These are phyloP conservation scores for Sebastes trivittatus DNA, from an alignment of 2,797 vertebrate species.

Conservation along the genomic window DNA sequence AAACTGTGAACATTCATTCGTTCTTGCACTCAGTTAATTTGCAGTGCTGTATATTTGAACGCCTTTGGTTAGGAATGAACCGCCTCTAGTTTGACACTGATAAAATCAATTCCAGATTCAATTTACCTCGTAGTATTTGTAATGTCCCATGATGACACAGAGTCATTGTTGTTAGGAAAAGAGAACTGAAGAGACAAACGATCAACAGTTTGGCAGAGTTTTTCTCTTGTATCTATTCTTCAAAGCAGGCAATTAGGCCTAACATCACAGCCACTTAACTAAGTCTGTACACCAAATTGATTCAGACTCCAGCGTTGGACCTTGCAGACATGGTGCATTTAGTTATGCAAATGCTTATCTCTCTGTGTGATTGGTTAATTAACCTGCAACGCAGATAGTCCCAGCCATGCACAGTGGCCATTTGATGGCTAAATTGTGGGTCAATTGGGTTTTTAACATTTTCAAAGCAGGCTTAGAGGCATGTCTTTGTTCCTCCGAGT, in stretches of 20 bases:
- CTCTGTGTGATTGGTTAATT: conserved; percentile 86
- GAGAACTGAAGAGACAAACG: conserved; percentile 53
- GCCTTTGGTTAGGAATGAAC: conserved; percentile 26
- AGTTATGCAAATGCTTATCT: conserved; percentile 86
- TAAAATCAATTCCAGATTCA: conserved; percentile 63
- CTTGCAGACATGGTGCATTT: conserved; percentile 82
- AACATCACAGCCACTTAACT: conserved; percentile 82
- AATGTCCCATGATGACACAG: conserved; percentile 49
- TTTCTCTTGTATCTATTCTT: conserved; percentile 73
- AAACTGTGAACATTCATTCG: conserved; percentile 23
- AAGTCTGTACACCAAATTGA: conserved; percentile 82
- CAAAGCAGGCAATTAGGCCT: conserved; percentile 80
- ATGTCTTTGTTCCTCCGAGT: conserved; percentile 73
- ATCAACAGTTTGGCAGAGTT: conserved; percentile 69
- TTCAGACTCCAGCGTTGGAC: conserved; percentile 79
- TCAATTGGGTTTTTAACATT: conserved; percentile 84
- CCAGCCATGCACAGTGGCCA: conserved; percentile 72
- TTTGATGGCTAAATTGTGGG: conserved; percentile 80
- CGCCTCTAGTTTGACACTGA: conserved; percentile 51
- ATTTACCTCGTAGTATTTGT: conserved; percentile 61
- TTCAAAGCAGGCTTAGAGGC: conserved; percentile 74
- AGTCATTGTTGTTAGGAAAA: conserved; percentile 56
- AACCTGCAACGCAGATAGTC: conserved; percentile 82
- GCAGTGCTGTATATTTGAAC: conserved; percentile 32
- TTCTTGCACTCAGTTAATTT: conserved; percentile 37